A percentile compares a stretch with the other conserved stretches of the same genome.
Evolutionary conservation across 2,797 vertebrate genomes (phyloP).

Genomic region (Chlorospingus semifuscus): DNA sequence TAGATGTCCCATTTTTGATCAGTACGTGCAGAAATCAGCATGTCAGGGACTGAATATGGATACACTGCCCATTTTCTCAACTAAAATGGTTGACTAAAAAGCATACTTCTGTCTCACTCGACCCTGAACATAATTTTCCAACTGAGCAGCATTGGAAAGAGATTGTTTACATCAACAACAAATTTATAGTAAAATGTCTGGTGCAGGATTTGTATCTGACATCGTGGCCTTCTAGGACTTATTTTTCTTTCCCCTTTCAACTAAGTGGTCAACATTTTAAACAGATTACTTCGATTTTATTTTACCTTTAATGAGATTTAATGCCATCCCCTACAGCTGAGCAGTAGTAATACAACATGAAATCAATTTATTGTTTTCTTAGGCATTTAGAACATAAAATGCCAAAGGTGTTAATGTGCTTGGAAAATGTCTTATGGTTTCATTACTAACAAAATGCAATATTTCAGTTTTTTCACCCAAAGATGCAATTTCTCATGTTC

Average conservation of each 20-base stretch:
- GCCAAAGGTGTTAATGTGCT: not conserved
- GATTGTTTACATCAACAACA: slow-evolving; percentile 1
- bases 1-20: not conserved
- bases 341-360: not conserved
- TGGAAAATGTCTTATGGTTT: not conserved
- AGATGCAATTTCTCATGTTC: not conserved
- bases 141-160: not conserved
- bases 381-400: not conserved
- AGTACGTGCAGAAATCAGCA: not conserved
- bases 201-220: not conserved
- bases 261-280: not conserved
- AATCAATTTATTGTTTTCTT: not conserved
- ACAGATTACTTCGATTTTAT: not conserved
- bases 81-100: not conserved
- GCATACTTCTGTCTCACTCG: not conserved
- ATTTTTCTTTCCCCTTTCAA: not conserved
- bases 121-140: not conserved
- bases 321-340: not conserved
- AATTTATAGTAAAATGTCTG: not conserved
- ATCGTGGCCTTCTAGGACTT: not conserved
- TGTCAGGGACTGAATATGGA: not conserved
- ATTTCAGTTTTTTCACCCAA: not conserved
- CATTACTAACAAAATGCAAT: not conserved
- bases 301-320: not conserved
- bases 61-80: not conserved